Percentiles rank a stretch among this genome's conserved stretches.
These are phyloP conservation scores for Phodopus roborovskii DNA, from an alignment of 2,113 vertebrate genomes.

Conservation along the genomic window DNA sequence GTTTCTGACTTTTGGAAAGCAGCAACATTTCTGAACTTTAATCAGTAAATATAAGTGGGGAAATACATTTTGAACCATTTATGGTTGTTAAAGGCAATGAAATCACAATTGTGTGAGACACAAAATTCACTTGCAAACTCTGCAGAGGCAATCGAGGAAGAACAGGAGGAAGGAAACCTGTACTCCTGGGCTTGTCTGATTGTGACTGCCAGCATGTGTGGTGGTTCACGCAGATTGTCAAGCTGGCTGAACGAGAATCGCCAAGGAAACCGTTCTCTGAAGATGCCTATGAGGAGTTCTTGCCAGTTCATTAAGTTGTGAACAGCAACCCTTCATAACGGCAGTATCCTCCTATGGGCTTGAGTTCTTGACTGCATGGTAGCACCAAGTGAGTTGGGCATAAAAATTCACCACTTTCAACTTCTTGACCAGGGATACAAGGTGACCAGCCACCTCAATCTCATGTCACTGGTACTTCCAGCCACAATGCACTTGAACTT, in stretches of 20 bases:
- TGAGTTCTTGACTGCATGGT: neutral
- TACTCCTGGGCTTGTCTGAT: neutral
- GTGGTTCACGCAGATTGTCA: neutral
- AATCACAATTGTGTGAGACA: too few species aligned
- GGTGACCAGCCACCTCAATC: neutral
- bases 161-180: too few species aligned
- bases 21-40: neutral
- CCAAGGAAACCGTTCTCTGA: too few species aligned
- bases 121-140: neutral
- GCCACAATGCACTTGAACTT: accelerated
- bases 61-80: neutral
- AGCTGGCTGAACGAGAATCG: too few species aligned
- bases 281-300: neutral
- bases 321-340: neutral
- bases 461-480: neutral
- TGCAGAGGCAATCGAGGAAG: neutral
- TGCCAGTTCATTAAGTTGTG: neutral
- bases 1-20: neutral
- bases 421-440: too few species aligned
- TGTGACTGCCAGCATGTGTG: neutral
- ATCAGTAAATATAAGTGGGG: too few species aligned
- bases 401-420: neutral
- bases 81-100: neutral
- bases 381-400: neutral
- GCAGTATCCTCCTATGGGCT: neutral